phyloP scores from a whole-genome alignment of 2,113 vertebrate species.

The Maccullochella peelii region DNA sequence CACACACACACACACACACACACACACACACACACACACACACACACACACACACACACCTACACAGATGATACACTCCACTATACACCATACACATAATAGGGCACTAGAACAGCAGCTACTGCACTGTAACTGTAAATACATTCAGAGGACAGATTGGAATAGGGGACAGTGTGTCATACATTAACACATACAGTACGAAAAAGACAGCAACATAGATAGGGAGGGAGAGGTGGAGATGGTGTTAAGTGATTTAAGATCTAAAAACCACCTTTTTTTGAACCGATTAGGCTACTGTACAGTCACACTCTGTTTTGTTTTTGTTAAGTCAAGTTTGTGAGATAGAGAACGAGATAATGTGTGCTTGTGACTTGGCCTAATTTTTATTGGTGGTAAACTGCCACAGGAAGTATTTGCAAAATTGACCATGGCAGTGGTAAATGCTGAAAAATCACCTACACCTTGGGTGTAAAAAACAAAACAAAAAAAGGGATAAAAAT shows the following conservation, averaged over 20 bases:
- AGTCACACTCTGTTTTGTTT: neutral
- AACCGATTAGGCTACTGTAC: neutral
- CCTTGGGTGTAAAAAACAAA: neutral
- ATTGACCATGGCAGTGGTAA: neutral
- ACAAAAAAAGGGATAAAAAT: neutral
- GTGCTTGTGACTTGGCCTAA: neutral
- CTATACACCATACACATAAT: neutral
- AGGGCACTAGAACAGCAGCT: no score
- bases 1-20: neutral
- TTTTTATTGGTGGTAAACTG: neutral
- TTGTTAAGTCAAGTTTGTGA: neutral
- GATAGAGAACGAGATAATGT: neutral
- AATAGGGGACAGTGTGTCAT: neutral
- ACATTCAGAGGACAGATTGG: neutral
- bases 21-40: neutral
- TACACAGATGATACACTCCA: neutral
- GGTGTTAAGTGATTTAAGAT: constrained; percentile 33
- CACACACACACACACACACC: neutral
- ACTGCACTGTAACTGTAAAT: neutral
- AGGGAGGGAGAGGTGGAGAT: neutral
- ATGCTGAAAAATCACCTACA: neutral
- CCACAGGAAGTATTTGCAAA: neutral
- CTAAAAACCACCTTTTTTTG: neutral
- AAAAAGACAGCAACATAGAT: neutral
- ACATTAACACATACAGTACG: neutral